Percentiles rank a stretch among this genome's conserved stretches.
Conservation (phyloP, 2,888 invertebrate species). For the Chrysina gloriosa region DNA sequence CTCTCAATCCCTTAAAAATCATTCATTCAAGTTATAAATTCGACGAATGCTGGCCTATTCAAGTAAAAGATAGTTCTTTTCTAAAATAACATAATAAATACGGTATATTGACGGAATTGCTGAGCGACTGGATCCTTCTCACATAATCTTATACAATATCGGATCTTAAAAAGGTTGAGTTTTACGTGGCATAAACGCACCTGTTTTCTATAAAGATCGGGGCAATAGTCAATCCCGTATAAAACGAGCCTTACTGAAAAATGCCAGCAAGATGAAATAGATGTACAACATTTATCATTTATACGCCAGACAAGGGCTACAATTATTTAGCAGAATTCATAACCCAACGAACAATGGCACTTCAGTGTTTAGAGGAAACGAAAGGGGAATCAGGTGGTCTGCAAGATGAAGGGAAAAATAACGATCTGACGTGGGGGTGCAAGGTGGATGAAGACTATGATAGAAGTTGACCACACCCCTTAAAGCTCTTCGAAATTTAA, state of each 20-base stretch:
- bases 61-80: background rate
- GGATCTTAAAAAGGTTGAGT: slow-evolving; percentile 11
- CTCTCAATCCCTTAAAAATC: no score
- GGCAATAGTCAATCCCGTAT: slow-evolving; percentile 6
- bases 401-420: slow-evolving; percentile 36
- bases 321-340: slow-evolving; percentile 59
- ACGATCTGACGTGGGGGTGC: slow-evolving; percentile 53
- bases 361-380: slow-evolving; percentile 25
- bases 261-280: slow-evolving; percentile 39
- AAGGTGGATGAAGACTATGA: slow-evolving; percentile 59
- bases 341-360: slow-evolving; percentile 44
- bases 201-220: slow-evolving; percentile 40
- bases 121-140: background rate
- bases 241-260: slow-evolving; percentile 33
- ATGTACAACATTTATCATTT: slow-evolving; percentile 50
- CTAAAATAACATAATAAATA: background rate
- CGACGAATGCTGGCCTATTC: background rate
- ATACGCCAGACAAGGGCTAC: slow-evolving; percentile 49
- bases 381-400: slow-evolving; percentile 26
- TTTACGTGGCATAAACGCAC: slow-evolving; percentile 38
- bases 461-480: slow-evolving; percentile 56
- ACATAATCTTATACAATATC: slow-evolving; percentile 21
- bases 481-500: slow-evolving; percentile 52
- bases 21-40: no score
- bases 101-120: background rate